A percentile compares a stretch with the other conserved stretches of the same genome.
Conservation (phyloP, 2,113 vertebrate species). For the Heloderma charlesbogerti region DNA sequence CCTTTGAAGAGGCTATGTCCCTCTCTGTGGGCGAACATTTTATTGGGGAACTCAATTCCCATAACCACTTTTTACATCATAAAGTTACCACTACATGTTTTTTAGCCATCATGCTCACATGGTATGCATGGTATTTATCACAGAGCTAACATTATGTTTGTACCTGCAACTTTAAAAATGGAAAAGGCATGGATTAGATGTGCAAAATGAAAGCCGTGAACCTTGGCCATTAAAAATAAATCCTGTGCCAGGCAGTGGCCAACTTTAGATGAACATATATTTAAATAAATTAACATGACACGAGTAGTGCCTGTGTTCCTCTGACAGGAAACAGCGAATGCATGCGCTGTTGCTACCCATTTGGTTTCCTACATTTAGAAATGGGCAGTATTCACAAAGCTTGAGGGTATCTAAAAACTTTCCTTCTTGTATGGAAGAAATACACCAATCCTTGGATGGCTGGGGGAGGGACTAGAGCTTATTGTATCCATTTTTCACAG, state of each 20-base stretch:
- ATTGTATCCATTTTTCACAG: neutral
- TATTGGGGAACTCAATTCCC: neutral
- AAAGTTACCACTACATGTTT: too few species aligned
- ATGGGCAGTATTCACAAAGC: neutral
- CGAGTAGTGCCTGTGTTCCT: neutral
- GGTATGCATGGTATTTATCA: too few species aligned
- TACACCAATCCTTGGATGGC: neutral
- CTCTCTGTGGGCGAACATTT: neutral
- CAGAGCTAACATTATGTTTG: neutral
- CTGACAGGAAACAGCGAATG: neutral
- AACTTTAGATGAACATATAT: neutral
- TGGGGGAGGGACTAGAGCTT: neutral
- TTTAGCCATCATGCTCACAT: too few species aligned
- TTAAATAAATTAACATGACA: constrained; percentile 1
- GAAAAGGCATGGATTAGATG: neutral
- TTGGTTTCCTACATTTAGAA: neutral
- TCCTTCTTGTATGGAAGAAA: neutral
- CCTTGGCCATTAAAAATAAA: neutral
- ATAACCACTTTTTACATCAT: too few species aligned
- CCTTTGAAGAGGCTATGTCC: neutral
- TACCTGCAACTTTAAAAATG: neutral
- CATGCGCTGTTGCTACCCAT: neutral
- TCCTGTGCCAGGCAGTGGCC: neutral
- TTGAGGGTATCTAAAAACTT: neutral
- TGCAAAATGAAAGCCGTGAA: neutral